phyloP scores from a whole-genome alignment of 2,113 vertebrate genomes.

The Aspidoscelis tigris region DNA sequence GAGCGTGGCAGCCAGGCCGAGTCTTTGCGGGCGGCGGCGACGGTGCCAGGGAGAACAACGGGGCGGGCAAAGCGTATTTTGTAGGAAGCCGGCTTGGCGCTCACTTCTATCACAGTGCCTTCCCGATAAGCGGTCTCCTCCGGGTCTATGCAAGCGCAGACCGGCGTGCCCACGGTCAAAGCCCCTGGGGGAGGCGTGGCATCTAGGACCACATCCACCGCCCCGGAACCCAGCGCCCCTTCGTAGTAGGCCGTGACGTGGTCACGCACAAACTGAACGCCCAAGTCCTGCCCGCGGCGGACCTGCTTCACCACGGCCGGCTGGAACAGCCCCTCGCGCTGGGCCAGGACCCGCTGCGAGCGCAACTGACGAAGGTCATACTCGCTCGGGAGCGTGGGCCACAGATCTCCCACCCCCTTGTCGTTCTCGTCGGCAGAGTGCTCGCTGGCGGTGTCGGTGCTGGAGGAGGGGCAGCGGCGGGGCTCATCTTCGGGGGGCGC shows the following conservation, averaged over 20 bases:
- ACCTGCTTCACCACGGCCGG: conserved; percentile 84
- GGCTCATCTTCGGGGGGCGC: conserved; percentile 47
- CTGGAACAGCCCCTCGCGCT: conserved; percentile 78
- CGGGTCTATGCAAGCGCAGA: conserved; percentile 84
- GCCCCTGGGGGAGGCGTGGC: conserved; percentile 78
- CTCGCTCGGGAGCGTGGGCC: conserved; percentile 37
- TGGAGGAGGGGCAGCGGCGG: conserved; percentile 81
- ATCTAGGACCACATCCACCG: conserved; percentile 83
- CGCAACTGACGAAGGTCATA: conserved; percentile 80
- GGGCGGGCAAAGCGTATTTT: conserved; percentile 73
- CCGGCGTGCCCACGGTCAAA: conserved; percentile 78
- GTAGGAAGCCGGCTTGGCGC: conserved; percentile 84
- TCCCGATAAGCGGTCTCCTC: conserved; percentile 80
- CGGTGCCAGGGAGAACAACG: conserved; percentile 23
- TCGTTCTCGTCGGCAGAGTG: conserved; percentile 84
- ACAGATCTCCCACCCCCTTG: conserved; percentile 57
- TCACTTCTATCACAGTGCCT: conserved; percentile 83
- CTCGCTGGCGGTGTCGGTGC: conserved; percentile 90
- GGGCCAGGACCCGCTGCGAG: conserved; percentile 86
- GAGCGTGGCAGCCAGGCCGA: conserved; percentile 68
- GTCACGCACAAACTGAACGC: conserved; percentile 83
- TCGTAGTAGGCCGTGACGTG: conserved; percentile 78
- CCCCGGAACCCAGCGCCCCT: conserved; percentile 50
- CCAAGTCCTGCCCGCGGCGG: conserved; percentile 79
- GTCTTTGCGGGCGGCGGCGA: conserved; percentile 47